Percentiles rank a stretch among this genome's conserved stretches.
These are phyloP conservation scores for Parascotia fuliginaria DNA, from an alignment of 2,888 invertebrate genomes.

Conservation along the genomic window DNA sequence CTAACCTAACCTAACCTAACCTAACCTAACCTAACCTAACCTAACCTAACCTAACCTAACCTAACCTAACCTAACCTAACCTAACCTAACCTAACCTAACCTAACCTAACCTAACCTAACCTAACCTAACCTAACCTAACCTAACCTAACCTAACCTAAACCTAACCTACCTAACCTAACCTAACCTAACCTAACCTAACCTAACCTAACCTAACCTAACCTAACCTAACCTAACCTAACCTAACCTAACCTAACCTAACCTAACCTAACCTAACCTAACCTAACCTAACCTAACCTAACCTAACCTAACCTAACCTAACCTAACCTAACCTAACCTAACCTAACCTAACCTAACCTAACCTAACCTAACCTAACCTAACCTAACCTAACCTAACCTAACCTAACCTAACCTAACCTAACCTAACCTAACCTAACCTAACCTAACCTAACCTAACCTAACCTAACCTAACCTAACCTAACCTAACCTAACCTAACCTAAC, in stretches of 20 bases:
- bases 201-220: slow-evolving; percentile 25
- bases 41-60: slow-evolving; percentile 25
- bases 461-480: slow-evolving; percentile 21
- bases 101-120: slow-evolving; percentile 27
- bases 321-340: slow-evolving; percentile 25
- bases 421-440: slow-evolving; percentile 14
- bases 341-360: slow-evolving; percentile 18
- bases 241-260: slow-evolving; percentile 22
- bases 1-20: slow-evolving; percentile 18
- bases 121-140: slow-evolving; percentile 26
- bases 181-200: slow-evolving; percentile 22
- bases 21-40: slow-evolving; percentile 25
- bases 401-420: slow-evolving; percentile 37
- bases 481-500: slow-evolving; percentile 16
- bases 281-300: not conserved
- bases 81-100: slow-evolving; percentile 28
- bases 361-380: slow-evolving; percentile 24
- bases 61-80: slow-evolving; percentile 26
- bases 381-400: slow-evolving; percentile 19
- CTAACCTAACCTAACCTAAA: slow-evolving; percentile 24
- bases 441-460: slow-evolving; percentile 17
- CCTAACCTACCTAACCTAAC: slow-evolving; percentile 21
- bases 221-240: slow-evolving; percentile 24
- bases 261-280: slow-evolving; percentile 14
- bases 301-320: slow-evolving; percentile 15